Evolutionary conservation across 2,888 invertebrate genomes (phyloP).

Genomic region (Dinocampus coccinellae): DNA sequence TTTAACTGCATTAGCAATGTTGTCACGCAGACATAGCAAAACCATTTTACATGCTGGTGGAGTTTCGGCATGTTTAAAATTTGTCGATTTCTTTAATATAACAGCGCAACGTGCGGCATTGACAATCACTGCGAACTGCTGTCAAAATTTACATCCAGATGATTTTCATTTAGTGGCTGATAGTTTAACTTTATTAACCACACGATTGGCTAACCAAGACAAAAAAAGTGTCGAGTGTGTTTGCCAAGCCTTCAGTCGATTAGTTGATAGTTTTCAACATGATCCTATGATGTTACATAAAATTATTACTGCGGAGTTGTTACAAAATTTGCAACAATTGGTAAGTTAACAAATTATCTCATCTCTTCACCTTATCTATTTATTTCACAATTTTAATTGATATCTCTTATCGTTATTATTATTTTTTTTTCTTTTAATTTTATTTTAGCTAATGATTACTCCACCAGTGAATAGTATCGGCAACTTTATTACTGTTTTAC

Average conservation of each 20-base stretch:
- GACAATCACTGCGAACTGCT: slow-evolving; percentile 97
- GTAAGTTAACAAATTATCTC: slow-evolving; percentile 69
- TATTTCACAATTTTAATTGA: background rate
- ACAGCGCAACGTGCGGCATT: slow-evolving; percentile 97
- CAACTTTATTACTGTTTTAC: slow-evolving; percentile 95
- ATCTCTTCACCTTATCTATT: no score
- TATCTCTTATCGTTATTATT: background rate
- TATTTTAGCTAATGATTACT: slow-evolving; percentile 84
- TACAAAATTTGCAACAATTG: slow-evolving; percentile 94
- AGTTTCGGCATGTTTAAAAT: slow-evolving; percentile 95
- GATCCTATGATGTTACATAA: slow-evolving; percentile 92
- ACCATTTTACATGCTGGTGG: slow-evolving; percentile 95
- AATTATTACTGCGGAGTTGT: slow-evolving; percentile 91
- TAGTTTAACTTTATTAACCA: slow-evolving; percentile 88
- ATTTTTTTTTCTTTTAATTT: slow-evolving; percentile 15
- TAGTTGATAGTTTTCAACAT: slow-evolving; percentile 96
- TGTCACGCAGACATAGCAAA: slow-evolving; percentile 96
- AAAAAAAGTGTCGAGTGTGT: slow-evolving; percentile 98
- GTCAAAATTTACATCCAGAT: slow-evolving; percentile 91
- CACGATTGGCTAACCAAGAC: slow-evolving; percentile 86
- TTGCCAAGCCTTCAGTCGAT: slow-evolving; percentile 94
- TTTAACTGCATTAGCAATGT: slow-evolving; percentile 95
- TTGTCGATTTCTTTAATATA: slow-evolving; percentile 98
- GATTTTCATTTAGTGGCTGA: slow-evolving; percentile 95
- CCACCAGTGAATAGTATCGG: slow-evolving; percentile 95